Evolutionary conservation across 2,113 vertebrate species (phyloP).

Genomic region (Tragelaphus imberbis): DNA sequence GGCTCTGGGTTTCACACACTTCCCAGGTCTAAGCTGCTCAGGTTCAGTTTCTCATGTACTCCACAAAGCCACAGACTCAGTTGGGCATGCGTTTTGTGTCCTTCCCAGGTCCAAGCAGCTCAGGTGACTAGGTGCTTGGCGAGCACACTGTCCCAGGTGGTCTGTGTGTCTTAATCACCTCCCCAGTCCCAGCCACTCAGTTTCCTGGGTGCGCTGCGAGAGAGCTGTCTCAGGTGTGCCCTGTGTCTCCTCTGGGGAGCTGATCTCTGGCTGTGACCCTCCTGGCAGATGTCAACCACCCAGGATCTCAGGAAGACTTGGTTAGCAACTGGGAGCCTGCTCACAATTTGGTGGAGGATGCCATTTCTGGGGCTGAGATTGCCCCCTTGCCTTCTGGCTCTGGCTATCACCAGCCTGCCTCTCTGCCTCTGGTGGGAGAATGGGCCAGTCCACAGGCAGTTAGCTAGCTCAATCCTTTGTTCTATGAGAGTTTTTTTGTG

Average conservation of each 20-base stretch:
- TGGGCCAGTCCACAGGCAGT: neutral
- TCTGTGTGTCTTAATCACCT: neutral
- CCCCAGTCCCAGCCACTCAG: fast-evolving
- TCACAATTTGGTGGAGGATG: neutral
- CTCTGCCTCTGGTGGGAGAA: neutral
- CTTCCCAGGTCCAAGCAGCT: neutral
- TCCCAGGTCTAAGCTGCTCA: neutral
- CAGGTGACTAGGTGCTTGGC: neutral
- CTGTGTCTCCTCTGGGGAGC: neutral
- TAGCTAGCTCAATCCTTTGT: neutral
- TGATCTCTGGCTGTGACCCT: neutral
- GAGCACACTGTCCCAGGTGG: neutral
- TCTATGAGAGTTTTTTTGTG: neutral
- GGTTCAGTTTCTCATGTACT: neutral
- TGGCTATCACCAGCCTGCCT: neutral
- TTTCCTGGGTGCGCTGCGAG: neutral
- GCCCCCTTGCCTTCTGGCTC: neutral
- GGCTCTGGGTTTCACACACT: neutral
- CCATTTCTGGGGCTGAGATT: neutral
- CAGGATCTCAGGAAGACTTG: neutral
- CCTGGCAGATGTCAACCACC: neutral
- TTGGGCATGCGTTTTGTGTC: neutral
- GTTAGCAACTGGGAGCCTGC: neutral
- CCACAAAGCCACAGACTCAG: fast-evolving
- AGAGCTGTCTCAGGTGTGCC: neutral